phyloP scores from a whole-genome alignment of 2,797 vertebrate genomes.

The Alosa sapidissima region DNA sequence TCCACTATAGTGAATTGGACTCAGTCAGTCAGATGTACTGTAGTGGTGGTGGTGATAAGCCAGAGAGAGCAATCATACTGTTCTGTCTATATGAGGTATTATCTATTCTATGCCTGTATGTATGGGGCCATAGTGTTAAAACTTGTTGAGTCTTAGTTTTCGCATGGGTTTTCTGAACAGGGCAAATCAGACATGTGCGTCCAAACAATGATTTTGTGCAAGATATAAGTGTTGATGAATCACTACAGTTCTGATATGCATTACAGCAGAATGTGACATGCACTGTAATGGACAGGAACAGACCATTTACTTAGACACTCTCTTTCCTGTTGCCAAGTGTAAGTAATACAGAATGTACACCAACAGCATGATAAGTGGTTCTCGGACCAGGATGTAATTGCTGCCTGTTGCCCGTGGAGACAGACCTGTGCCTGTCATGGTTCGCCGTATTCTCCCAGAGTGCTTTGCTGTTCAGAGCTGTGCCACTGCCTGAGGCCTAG shows the following conservation, averaged over 20 bases:
- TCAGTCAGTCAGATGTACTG: not conserved
- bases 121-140: too few relatives aligned
- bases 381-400: not conserved
- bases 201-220: not conserved
- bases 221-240: not conserved
- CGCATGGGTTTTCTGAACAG: not conserved
- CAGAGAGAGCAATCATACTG: too few relatives aligned
- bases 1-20: not conserved
- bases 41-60: too few relatives aligned
- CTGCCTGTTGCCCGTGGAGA: not conserved
- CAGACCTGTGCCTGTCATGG: slow-evolving; percentile 6
- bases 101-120: too few relatives aligned
- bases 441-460: slow-evolving; percentile 13
- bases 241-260: not conserved
- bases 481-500: slow-evolving; percentile 39
- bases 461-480: slow-evolving; percentile 13
- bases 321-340: not conserved
- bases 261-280: not conserved
- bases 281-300: not conserved
- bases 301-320: not conserved
- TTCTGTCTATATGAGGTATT: too few relatives aligned
- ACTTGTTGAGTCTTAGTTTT: too few relatives aligned
- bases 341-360: not conserved
- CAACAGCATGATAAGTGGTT: slow-evolving; percentile 20
- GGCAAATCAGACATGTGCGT: not conserved